Percentiles rank a stretch among this genome's conserved stretches.
Conservation (phyloP, 2,797 vertebrate genomes). For the Xenops minutus region DNA sequence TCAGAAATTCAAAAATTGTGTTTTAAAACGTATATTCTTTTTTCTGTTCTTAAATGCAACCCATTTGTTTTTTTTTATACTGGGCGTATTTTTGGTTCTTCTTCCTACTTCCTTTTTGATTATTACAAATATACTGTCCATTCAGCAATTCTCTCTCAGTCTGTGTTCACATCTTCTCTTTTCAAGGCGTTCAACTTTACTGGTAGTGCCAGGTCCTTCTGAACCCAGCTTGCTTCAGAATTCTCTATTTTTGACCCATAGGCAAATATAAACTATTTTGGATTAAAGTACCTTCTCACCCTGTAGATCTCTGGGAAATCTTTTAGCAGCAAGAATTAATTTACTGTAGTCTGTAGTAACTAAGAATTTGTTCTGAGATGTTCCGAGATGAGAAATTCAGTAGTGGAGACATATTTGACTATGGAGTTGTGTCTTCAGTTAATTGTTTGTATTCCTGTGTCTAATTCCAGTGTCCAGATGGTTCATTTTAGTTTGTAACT, state of each 20-base stretch:
- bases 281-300: background rate
- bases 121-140: background rate
- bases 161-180: background rate
- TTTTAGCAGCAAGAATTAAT: background rate
- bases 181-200: background rate
- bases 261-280: background rate
- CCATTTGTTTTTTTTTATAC: background rate
- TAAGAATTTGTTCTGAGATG: background rate
- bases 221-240: background rate
- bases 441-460: background rate
- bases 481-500: background rate
- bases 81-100: background rate
- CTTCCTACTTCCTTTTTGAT: background rate
- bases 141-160: background rate
- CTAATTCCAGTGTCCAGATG: background rate
- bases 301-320: background rate
- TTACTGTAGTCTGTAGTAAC: background rate
- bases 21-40: background rate
- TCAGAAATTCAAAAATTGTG: background rate
- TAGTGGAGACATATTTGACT: background rate
- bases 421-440: background rate
- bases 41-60: background rate
- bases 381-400: background rate
- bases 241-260: background rate
- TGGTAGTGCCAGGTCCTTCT: background rate